Evolutionary conservation across 1,140 invertebrate species (phyloP), one percentile per base, ranked within the genome.

Genomic region (Eurytemora carolleeae): DNA sequence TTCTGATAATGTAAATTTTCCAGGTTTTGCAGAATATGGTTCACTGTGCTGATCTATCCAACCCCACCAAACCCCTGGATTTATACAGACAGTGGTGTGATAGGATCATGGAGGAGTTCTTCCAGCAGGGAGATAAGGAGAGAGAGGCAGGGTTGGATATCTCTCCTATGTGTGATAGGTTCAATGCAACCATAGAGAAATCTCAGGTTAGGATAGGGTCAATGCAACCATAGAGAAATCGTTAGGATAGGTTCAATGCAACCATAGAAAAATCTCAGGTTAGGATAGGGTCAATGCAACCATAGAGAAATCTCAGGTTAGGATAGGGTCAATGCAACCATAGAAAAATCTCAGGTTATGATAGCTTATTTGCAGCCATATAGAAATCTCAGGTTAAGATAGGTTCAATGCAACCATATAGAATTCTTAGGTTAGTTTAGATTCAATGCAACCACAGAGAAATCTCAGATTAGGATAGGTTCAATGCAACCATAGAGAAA

Each of bases 21-120:
- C 74, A 94, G 80, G 92, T 98, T 60, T 79, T 98, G 65, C 91
- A 98, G 77, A 98, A 97, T 76, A 83, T 98, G 78, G 92, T 98
- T 66, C 95, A 98, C 75, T 96, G 94, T 75, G 92, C 94, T 44
- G 95, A 98, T 75, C 76, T 98, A 54, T 94, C 90, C 68, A 98
- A 97, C 75, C 94, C 95, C 55, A 97, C 94, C 17, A 98, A 98
- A 76, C 92, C 92, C 3, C 76, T 98, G 66, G 79, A 85, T 19
- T 74, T 97, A 16, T 98, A 98, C 72, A 82, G 82, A 68, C 79
- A 82, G 65, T 98, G 94, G 93, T 91, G 95, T 18, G 79, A 80
- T 16, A 75, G 89, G 21, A 80, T 97, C 3, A 94, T 96, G 88
- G 88, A 93, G 70, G 93, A 97, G 72, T 97, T 97, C 78, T 97